A percentile compares a stretch with the other conserved stretches of the same genome.
These are phyloP conservation scores for Cephalophus harveyi DNA, from an alignment of 2,113 vertebrate species.

Conservation along the genomic window DNA sequence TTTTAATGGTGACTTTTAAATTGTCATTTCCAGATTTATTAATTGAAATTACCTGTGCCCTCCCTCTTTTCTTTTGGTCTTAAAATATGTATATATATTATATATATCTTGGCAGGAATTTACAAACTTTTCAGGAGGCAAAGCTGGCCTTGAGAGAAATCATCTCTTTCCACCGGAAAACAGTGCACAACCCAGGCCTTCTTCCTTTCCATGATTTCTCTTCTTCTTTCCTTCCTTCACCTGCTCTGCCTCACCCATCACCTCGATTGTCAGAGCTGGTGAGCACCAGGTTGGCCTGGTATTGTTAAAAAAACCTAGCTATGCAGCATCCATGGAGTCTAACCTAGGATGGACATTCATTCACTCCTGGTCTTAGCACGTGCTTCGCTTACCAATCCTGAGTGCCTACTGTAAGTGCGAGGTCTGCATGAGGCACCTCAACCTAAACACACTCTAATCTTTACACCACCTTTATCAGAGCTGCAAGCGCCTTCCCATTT, in stretches of 20 bases:
- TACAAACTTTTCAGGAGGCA: neutral
- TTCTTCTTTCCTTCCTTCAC: neutral
- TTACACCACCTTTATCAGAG: neutral
- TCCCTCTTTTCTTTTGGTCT: too few species aligned
- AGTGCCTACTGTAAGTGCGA: neutral
- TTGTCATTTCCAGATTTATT: too few species aligned
- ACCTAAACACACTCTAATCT: neutral
- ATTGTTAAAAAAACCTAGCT: neutral
- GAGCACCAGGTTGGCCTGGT: neutral
- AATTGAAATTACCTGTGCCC: too few species aligned
- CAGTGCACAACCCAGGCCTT: neutral
- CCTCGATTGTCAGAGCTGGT: neutral
- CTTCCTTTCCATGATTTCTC: neutral
- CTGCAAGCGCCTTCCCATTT: neutral
- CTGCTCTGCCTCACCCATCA: neutral
- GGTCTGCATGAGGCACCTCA: too few species aligned
- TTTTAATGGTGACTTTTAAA: too few species aligned
- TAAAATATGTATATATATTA: neutral
- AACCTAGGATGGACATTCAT: neutral
- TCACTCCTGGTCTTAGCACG: too few species aligned
- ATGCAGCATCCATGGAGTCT: rapidly evolving
- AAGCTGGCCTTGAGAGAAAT: neutral
- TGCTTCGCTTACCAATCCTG: neutral
- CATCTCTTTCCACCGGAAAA: neutral
- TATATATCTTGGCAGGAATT: neutral